Conservation (phyloP, 2,797 vertebrate genomes). For the Neostethus bicornis region DNA sequence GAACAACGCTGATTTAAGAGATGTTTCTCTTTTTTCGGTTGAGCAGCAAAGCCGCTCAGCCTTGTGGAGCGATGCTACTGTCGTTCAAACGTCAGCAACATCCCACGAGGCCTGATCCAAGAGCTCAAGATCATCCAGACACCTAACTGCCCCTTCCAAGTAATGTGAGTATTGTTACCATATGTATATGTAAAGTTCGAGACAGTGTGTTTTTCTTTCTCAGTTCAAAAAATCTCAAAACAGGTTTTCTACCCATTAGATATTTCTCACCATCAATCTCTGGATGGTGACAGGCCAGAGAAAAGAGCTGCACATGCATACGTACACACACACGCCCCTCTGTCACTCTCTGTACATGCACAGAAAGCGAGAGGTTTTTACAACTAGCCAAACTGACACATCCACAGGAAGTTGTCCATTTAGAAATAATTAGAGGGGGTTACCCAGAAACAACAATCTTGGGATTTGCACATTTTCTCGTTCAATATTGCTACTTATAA, state of each 20-base stretch:
- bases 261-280: constrained; percentile 86
- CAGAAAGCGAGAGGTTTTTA: constrained; percentile 33
- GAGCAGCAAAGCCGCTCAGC: constrained; percentile 82
- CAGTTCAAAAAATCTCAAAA: constrained; percentile 30
- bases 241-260: constrained; percentile 59
- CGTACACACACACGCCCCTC: constrained; percentile 62
- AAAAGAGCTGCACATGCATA: constrained; percentile 71
- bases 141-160: constrained; percentile 86
- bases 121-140: constrained; percentile 83
- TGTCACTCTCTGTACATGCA: constrained; percentile 52
- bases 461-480: no score
- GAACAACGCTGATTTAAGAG: constrained; percentile 4
- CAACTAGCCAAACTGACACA: constrained; percentile 25
- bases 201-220: constrained; percentile 28
- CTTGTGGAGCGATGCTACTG: constrained; percentile 85
- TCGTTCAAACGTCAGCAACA: constrained; percentile 72
- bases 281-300: constrained; percentile 70
- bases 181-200: not conserved
- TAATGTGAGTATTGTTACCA: constrained; percentile 78
- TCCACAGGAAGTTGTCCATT: constrained; percentile 53
- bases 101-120: constrained; percentile 73
- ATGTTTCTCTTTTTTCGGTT: constrained; percentile 5
- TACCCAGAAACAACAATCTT: constrained; percentile 49
- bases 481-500: no score
- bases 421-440: constrained; percentile 27